These are phyloP conservation scores for Alouatta caraya DNA, from an alignment of 2,797 vertebrate genomes.

Conservation along the genomic window DNA sequence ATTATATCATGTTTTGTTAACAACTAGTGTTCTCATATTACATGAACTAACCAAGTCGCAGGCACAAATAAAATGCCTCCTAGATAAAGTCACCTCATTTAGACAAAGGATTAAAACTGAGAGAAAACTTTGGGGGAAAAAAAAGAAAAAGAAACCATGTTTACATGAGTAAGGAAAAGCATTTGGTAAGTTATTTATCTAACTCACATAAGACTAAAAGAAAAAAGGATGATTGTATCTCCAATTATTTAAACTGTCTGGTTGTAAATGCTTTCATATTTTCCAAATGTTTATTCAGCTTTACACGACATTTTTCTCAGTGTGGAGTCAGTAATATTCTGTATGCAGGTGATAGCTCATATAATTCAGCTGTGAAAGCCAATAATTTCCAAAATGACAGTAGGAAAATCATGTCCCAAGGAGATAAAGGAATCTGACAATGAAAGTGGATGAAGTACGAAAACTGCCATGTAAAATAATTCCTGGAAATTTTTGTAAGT, in stretches of 20 bases:
- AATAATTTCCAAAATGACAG: slow-evolving; percentile 18
- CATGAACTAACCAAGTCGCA: not conserved
- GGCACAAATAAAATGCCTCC: not conserved
- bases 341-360: not conserved
- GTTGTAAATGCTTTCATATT: not conserved
- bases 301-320: not conserved
- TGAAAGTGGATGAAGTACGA: not conserved
- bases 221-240: not conserved
- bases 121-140: not conserved
- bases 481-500: not conserved
- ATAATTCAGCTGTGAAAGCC: not conserved
- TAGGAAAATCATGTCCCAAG: not conserved
- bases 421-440: not conserved
- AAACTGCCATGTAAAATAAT: not conserved
- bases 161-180: not conserved
- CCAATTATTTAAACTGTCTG: not conserved
- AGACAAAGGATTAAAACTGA: not conserved
- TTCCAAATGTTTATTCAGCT: not conserved
- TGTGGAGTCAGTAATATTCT: not conserved
- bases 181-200: not conserved
- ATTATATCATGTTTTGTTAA: not conserved
- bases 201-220: not conserved
- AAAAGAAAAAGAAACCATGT: not conserved
- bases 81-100: not conserved
- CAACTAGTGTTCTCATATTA: not conserved